Base-by-base conservation (phyloP, 2,888 invertebrate species). In the Chloromyia formosa region DNA sequence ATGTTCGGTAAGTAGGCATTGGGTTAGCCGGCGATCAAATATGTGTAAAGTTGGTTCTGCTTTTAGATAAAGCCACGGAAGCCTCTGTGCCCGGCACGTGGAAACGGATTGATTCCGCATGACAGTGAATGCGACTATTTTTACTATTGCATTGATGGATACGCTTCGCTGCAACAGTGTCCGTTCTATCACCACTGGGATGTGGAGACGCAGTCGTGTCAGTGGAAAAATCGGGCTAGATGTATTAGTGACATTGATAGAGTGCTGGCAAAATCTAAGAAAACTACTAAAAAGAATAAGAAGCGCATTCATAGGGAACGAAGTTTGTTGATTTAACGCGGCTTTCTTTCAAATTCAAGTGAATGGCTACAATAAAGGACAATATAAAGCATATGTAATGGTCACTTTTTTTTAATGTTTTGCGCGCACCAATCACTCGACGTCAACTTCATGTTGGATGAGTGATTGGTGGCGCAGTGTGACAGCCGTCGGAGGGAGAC, bases 111-210 rank as follows among this genome's bases (percentile, higher is more conserved):
- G 35, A 83, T 81, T 77, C 83, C 84, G 0, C 84, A 84, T 76
- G 83, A 84, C 80, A 77, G 79, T 14, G 81, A 83, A 35, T 84
- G 84, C 72, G 81, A 83, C 40, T 83, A 81, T 73, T 84, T 84
- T 71, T 83, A 84, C 27, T 84, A 82, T 69, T 84, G 84, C 72
- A 80, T 84, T 1, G 82, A 84, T 64, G 84, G 84, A 0, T 81
- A 82, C 76, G 82, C 82, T n/a, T 81, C 82, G 1, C 72, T 84
- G 49, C 84, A 84, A 64, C 82, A 83, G 69, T 84, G 84, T 73
- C 84, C 84, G 5, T 84, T 84, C 74, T 84, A 82, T 69, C 81
- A 84, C 75, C 79, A 80, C 75, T 84, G 82, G 74, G 84, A 84
- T 78, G 78, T 84, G 18, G 76, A 79, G 23, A 78, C 80, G 1